Base-by-base conservation (phyloP, 1,140 invertebrate species). In the Calliphora vicina region DNA sequence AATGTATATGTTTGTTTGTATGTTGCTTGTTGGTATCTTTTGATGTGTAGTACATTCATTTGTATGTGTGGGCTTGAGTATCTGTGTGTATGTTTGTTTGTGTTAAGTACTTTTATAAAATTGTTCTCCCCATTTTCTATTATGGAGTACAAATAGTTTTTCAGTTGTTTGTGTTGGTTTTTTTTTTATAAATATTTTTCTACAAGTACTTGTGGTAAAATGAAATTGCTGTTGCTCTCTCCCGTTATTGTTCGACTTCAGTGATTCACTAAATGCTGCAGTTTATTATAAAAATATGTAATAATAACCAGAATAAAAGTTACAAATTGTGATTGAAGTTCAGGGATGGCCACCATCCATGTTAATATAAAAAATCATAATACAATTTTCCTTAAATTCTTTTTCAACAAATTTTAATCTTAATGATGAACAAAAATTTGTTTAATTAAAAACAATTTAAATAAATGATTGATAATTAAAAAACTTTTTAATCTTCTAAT, bases 181-280 rank as follows among this genome's bases (percentile, higher is more conserved):
- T 78, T 43, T 45, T 78, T 29, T 81, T 35, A 67, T 26, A 9
- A 67, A 27, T 81, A 15, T 27, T 35, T 76, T 76, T 27, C 42
- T 35, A 35, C 27, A 43, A 76, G 25, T 35, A 35, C 42, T 76
- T 43, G 73, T 76, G 73, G 73, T 35, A 76, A 20, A 43, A 76
- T 43, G 42, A 43, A 29, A 43, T 26, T 35, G 73, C n/a, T 76
- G 17, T 5, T 25, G 50, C n/a, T 57, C 13, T n/a, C 50, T 57
- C 15, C 27, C 82, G 82, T 82, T 84, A 82, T 81, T 84, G 83
- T 84, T 84, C 42, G 20, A 80, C 83, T 84, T 84, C 42, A 84
- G 80, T 82, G 71, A 81, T 84, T 82, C 83, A 76, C 83, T 84
- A 84, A 84, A 84, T 82, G 83, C 71, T 81, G 83, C 45, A 17